Evolutionary conservation across 2,113 vertebrate genomes (phyloP).

Genomic region (Axis porcinus): DNA sequence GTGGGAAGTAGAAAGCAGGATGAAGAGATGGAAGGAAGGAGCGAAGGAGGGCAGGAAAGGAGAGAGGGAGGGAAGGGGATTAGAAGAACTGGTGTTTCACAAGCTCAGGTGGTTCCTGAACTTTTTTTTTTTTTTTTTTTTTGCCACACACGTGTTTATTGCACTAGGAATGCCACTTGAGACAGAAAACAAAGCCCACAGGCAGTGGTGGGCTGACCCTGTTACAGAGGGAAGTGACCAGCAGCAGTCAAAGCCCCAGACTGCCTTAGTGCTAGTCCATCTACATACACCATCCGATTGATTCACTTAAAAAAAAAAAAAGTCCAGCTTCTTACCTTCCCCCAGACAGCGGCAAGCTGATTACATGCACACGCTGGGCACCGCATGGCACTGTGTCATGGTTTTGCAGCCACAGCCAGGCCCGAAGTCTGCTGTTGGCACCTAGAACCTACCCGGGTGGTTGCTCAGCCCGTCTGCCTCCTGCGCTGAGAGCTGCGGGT

Average conservation of each 20-base stretch:
- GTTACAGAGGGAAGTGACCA: background rate
- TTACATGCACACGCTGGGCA: fast-evolving
- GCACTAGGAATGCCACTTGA: background rate
- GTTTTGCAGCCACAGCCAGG: background rate
- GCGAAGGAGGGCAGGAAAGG: fast-evolving
- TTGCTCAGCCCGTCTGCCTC: background rate
- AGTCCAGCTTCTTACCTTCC: background rate
- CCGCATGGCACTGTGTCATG: background rate
- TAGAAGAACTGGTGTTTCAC: background rate
- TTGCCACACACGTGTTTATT: background rate
- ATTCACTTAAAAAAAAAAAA: background rate
- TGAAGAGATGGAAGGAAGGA: background rate
- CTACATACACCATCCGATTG: too few relatives aligned
- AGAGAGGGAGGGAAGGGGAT: too few relatives aligned
- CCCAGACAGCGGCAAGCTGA: background rate
- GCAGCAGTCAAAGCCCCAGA: background rate
- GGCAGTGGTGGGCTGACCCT: fast-evolving
- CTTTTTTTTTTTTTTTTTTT: background rate
- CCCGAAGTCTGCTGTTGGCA: background rate
- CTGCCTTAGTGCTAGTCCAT: background rate
- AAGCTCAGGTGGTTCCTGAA: background rate
- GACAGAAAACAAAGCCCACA: background rate
- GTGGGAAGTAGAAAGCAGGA: fast-evolving
- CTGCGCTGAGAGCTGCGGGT: background rate
- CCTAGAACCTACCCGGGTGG: background rate